Evolutionary conservation across 2,113 vertebrate species (phyloP).

Genomic region (Dascyllus trimaculatus): DNA sequence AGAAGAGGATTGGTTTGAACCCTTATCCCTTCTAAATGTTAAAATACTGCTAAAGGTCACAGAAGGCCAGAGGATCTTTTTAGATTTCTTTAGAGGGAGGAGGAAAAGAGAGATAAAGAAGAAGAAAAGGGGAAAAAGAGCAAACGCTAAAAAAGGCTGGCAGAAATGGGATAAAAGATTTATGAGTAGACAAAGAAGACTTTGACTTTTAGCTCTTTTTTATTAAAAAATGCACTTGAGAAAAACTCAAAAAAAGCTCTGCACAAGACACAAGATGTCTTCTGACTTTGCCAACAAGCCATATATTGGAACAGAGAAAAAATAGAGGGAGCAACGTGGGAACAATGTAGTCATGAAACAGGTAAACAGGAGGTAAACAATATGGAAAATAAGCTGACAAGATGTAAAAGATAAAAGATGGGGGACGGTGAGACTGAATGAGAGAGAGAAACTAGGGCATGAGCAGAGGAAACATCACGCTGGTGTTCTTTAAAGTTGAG

Average conservation of each 20-base stretch:
- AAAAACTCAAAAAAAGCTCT: conserved; percentile 9
- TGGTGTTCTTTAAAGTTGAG: conserved; percentile 68
- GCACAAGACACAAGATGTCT: not conserved
- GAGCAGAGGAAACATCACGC: conserved; percentile 36
- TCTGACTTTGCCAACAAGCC: not conserved
- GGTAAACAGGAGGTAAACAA: conserved; percentile 1
- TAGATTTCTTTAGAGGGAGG: conserved; percentile 5
- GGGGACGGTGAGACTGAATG: conserved; percentile 38
- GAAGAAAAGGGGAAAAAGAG: not conserved
- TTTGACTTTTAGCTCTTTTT: conserved; percentile 16
- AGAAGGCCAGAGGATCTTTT: conserved; percentile 10
- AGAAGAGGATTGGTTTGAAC: conserved; percentile 3
- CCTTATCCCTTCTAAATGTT: conserved; percentile 43
- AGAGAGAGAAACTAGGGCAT: conserved; percentile 62
- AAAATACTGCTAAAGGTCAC: conserved; percentile 54
- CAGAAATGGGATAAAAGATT: not conserved
- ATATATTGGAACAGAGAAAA: not conserved
- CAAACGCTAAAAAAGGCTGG: not conserved
- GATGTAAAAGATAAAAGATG: conserved; percentile 34
- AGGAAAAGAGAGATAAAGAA: not conserved
- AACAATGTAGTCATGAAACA: not conserved
- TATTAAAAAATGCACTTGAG: conserved; percentile 14
- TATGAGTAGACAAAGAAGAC: not conserved
- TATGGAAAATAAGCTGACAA: not conserved
- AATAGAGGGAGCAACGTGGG: not conserved